These are phyloP conservation scores for Alcedo quadribrachys DNA, from an alignment of 2,797 vertebrate genomes.

Conservation along the genomic window DNA sequence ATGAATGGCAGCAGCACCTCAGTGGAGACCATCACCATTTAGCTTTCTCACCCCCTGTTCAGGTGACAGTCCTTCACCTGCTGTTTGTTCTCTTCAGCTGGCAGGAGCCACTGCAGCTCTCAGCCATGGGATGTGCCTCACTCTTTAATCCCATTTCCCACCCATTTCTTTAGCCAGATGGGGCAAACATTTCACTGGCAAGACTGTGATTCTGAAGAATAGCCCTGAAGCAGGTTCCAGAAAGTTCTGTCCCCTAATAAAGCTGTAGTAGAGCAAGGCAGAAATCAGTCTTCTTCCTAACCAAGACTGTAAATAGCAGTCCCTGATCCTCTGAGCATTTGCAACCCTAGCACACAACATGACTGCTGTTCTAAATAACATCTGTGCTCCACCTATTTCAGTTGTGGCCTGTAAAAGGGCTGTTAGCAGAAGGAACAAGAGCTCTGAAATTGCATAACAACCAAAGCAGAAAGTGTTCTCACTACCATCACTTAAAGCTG, in stretches of 20 bases:
- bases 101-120: not conserved
- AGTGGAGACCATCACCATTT: not conserved
- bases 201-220: not conserved
- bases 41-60: not conserved
- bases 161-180: not conserved
- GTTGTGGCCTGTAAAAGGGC: not conserved
- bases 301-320: not conserved
- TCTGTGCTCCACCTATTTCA: not conserved
- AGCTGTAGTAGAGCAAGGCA: not conserved
- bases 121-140: not conserved
- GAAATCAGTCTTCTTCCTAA: not conserved
- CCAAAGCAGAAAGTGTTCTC: not conserved
- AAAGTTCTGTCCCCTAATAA: not conserved
- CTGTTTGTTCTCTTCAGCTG: not conserved
- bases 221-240: not conserved
- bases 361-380: not conserved
- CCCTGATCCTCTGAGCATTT: not conserved
- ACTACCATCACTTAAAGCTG: constrained; percentile 1
- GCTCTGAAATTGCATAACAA: not conserved
- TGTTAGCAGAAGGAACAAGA: not conserved
- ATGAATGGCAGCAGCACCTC: not conserved
- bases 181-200: not conserved
- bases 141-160: not conserved
- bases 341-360: not conserved
- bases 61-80: not conserved